These are phyloP conservation scores for Cariama cristata DNA, from an alignment of 2,113 vertebrate genomes.

Conservation along the genomic window DNA sequence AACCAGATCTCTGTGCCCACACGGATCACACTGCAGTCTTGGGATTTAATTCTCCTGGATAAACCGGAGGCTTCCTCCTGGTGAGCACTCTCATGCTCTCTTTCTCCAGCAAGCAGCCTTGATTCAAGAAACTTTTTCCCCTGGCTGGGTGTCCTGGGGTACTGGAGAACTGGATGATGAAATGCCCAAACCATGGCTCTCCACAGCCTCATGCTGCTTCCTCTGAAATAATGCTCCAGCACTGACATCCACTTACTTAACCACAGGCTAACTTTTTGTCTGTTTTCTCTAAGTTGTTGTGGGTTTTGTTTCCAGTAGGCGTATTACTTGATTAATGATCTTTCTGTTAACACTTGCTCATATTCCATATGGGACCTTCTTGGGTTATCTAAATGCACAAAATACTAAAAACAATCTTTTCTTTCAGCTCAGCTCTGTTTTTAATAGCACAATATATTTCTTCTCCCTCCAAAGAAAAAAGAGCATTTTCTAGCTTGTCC, in stretches of 20 bases:
- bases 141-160: neutral
- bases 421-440: neutral
- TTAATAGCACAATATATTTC: neutral
- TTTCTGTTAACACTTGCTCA: constrained; percentile 50
- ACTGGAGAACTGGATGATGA: neutral
- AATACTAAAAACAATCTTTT: neutral
- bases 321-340: constrained; percentile 48
- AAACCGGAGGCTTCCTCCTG: neutral
- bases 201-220: neutral
- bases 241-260: neutral
- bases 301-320: constrained; percentile 35
- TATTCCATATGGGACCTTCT: constrained; percentile 30
- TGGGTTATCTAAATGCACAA: constrained; percentile 20
- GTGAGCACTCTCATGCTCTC: neutral
- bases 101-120: neutral
- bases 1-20: neutral
- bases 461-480: neutral
- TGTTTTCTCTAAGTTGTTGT: constrained; percentile 15
- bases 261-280: neutral
- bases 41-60: neutral
- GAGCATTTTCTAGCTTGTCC: neutral
- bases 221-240: neutral
- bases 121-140: neutral
- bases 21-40: neutral
- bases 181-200: neutral